Conservation (phyloP, 2,113 vertebrate genomes). For the Rattus rattus region DNA sequence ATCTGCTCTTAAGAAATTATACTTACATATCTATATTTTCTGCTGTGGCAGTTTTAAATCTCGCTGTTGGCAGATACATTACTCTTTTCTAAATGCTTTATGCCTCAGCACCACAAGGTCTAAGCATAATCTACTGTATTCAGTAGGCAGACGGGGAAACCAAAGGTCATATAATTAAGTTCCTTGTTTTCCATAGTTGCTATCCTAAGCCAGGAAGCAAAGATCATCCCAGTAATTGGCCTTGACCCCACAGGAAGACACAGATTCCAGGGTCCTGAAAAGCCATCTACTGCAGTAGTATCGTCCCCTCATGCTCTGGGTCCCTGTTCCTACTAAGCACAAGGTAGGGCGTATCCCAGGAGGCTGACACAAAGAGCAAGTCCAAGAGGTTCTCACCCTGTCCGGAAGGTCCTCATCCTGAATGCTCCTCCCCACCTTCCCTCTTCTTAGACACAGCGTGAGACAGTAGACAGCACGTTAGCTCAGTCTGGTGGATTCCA, state of each 20-base stretch:
- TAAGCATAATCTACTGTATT: slow-evolving; percentile 4
- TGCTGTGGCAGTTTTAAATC: background rate
- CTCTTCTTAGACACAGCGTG: background rate
- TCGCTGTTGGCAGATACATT: background rate
- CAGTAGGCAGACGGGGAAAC: background rate
- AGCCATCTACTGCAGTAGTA: background rate
- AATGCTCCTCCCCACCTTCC: background rate
- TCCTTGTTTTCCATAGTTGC: background rate
- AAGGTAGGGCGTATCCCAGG: background rate
- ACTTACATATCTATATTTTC: background rate
- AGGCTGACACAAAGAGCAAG: background rate
- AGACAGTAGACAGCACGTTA: rapidly evolving
- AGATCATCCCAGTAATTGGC: background rate
- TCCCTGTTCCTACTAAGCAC: no score
- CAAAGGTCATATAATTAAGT: background rate
- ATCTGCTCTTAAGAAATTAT: background rate
- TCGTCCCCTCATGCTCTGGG: background rate
- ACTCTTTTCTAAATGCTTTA: slow-evolving; percentile 1
- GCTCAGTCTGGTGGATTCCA: background rate
- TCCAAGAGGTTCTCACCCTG: background rate
- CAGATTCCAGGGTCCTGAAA: background rate
- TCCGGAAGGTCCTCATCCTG: no score
- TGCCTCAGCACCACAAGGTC: background rate
- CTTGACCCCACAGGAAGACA: background rate
- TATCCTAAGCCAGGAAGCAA: background rate